Evolutionary conservation across 2,113 vertebrate species (phyloP), one percentile per base, ranked within the genome.

Genomic region (Brachirus orientalis): DNA sequence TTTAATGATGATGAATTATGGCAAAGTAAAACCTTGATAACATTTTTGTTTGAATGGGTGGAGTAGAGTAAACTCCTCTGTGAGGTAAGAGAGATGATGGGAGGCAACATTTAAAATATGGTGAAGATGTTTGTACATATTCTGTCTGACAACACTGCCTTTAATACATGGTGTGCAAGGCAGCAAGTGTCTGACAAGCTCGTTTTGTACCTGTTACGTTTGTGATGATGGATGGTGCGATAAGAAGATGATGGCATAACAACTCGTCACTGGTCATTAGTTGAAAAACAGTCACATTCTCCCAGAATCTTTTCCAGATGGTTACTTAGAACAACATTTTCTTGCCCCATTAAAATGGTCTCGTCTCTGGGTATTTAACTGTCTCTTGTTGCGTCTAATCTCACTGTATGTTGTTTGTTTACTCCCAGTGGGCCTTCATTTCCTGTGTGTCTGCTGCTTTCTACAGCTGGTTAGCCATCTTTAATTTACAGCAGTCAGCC

Each of bases 371-470:
- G 69, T 80, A 75, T 79, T 83, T 84, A 76, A 81, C 59, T 76
- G 69, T 71, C 75, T 79, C 73, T 83, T 2, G 52, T 88, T 78
- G 77, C 77, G 69, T 78, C 86, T 86, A 82, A 89, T 82, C 81
- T 80, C 74, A 73, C 83, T 85, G 82, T 89, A 85, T 89, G 86
- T 74, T 90, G 80, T 87, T 92, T 90, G 84, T 90, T 90, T 90
- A 84, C 81, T 87, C 78, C 65, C 56, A 58, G 61, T 71, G 77
- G 77, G 77, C 65, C 66, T 90, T 92, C 64, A 90, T 90, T 92
- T 92, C 90, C 89, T 90, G 86, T 82, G 80, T 85, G 81, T 85
- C 80, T 83, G 77, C 68, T 64, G 52, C 54, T 43, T 43, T 43
- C 75, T 75, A 69, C 44, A 69, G 58, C n/a, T 51, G 72, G 47